A percentile compares a stretch with the other conserved stretches of the same genome.
phyloP scores from a whole-genome alignment of 2,888 invertebrate species.

The Aphrophora alni region DNA sequence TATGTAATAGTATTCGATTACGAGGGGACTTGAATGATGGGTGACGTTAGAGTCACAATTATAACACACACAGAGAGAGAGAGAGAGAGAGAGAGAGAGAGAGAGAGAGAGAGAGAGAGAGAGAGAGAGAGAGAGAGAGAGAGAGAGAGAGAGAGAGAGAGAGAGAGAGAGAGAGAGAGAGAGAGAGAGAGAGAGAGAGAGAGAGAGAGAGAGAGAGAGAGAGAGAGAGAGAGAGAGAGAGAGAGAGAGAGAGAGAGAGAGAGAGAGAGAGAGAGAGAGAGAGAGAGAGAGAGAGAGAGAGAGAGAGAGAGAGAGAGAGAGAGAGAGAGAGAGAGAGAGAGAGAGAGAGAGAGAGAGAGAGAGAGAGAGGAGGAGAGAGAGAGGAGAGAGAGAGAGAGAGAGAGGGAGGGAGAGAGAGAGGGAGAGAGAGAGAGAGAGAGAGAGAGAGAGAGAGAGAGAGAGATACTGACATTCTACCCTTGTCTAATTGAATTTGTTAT shows the following conservation, averaged over 20 bases:
- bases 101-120: background rate
- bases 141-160: background rate
- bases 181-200: background rate
- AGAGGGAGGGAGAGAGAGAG: background rate
- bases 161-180: background rate
- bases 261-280: background rate
- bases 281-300: background rate
- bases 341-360: background rate
- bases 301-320: background rate
- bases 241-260: background rate
- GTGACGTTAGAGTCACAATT: too few relatives aligned
- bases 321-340: background rate
- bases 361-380: too few relatives aligned
- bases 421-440: background rate
- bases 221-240: background rate
- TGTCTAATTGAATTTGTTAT: too few relatives aligned
- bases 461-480: too few relatives aligned
- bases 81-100: too few relatives aligned
- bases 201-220: background rate
- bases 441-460: background rate
- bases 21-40: too few relatives aligned
- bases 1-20: too few relatives aligned
- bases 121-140: background rate
- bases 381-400: too few relatives aligned
- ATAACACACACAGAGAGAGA: too few relatives aligned